Conservation (phyloP, 2,888 invertebrate genomes). For the Cetonia aurata region DNA sequence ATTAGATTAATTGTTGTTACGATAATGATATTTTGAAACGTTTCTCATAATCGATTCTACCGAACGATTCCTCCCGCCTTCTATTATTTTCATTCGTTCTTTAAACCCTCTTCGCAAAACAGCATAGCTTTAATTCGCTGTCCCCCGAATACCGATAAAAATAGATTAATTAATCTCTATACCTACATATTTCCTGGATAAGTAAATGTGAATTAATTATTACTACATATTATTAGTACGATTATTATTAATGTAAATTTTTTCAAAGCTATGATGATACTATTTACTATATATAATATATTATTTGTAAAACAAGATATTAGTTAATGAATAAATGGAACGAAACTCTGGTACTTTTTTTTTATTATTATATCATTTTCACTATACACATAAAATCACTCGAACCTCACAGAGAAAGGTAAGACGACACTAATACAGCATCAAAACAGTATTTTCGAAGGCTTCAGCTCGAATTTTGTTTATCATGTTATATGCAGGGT, state of each 20-base stretch:
- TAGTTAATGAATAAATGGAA: constrained; percentile 36
- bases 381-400: not conserved
- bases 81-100: too few species aligned
- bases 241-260: constrained; percentile 9
- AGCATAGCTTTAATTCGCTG: not conserved
- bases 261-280: too few species aligned
- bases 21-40: not conserved
- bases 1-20: constrained; percentile 11
- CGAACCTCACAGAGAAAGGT: not conserved
- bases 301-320: constrained; percentile 25
- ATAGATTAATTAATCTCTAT: not conserved
- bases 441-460: not conserved
- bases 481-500: too few species aligned
- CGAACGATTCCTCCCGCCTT: too few species aligned
- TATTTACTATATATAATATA: constrained; percentile 10
- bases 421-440: not conserved
- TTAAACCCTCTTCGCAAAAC: too few species aligned
- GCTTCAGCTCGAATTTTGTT: not conserved
- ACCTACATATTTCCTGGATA: not conserved
- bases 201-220: constrained; percentile 11
- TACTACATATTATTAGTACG: too few species aligned
- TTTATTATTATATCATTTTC: constrained; percentile 8
- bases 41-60: not conserved
- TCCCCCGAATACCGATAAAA: not conserved
- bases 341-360: constrained; percentile 26